phyloP scores from a whole-genome alignment of 2,113 vertebrate species.

The Neolamprologus fasciatus region DNA sequence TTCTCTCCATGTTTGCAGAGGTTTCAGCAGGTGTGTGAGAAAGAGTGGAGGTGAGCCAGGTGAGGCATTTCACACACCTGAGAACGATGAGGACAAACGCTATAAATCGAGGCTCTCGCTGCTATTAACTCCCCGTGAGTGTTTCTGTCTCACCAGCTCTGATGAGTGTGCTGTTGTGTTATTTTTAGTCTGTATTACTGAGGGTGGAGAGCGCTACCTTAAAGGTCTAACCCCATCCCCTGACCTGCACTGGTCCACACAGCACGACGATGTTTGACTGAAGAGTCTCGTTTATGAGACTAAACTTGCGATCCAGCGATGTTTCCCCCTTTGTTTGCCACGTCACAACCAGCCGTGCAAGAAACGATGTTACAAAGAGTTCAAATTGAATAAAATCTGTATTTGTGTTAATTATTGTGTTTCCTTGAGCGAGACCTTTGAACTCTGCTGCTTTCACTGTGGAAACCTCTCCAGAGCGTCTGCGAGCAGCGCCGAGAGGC shows the following conservation, averaged over 20 bases:
- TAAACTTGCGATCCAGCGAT: background rate
- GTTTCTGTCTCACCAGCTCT: background rate
- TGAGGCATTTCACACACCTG: background rate
- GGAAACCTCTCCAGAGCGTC: background rate
- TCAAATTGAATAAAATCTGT: background rate
- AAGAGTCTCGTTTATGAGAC: background rate
- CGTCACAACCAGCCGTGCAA: background rate
- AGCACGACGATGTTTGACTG: accelerated
- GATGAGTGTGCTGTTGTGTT: background rate
- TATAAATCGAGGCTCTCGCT: accelerated
- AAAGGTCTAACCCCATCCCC: accelerated
- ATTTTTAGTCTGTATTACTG: background rate
- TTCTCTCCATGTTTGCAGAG: background rate
- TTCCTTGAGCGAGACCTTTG: background rate
- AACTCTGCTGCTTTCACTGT: background rate
- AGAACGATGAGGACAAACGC: background rate
- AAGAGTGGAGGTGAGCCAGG: background rate
- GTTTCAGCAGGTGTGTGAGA: background rate
- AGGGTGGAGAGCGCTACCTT: background rate
- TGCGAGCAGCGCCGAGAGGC: background rate
- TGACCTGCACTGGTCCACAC: background rate
- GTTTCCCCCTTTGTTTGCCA: background rate
- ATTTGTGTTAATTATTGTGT: background rate
- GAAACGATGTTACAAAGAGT: accelerated
- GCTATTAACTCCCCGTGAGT: background rate